These are phyloP conservation scores for Poecilia velifera DNA, from an alignment of 2,797 vertebrate species.

Conservation along the genomic window DNA sequence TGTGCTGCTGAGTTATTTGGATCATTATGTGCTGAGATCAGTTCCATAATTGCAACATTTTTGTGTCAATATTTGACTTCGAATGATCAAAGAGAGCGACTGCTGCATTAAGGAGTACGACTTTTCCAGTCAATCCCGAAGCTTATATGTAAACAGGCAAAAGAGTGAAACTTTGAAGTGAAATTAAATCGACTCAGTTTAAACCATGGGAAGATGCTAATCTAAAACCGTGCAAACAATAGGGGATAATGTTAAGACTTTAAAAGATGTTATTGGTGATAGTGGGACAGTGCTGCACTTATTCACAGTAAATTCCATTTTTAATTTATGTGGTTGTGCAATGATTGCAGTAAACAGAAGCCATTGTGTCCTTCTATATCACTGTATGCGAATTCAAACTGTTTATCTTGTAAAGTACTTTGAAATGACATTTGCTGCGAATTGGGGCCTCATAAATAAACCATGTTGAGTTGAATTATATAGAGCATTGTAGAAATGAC, in stretches of 20 bases:
- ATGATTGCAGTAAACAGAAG: background rate
- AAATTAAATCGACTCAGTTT: constrained; percentile 7
- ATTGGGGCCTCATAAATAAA: background rate
- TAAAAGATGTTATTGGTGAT: background rate
- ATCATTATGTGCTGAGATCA: background rate
- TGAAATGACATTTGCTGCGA: background rate
- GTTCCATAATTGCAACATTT: background rate
- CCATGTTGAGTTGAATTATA: background rate
- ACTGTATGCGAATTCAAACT: background rate
- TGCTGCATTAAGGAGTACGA: background rate
- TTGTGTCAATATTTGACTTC: background rate
- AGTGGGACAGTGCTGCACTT: background rate
- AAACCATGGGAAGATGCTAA: constrained; percentile 6
- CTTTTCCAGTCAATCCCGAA: constrained; percentile 4
- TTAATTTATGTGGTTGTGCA: background rate
- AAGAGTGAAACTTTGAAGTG: constrained; percentile 8
- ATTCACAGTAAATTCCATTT: background rate
- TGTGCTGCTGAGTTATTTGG: background rate
- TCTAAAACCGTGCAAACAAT: background rate
- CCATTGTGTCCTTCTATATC: background rate
- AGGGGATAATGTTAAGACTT: constrained; percentile 13
- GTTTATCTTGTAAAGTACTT: background rate
- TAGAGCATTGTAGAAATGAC: background rate
- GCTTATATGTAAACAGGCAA: constrained; percentile 12
- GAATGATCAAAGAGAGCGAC: background rate